Base-by-base conservation (phyloP, 2,888 invertebrate genomes). In the Polyommatus iphigenia region DNA sequence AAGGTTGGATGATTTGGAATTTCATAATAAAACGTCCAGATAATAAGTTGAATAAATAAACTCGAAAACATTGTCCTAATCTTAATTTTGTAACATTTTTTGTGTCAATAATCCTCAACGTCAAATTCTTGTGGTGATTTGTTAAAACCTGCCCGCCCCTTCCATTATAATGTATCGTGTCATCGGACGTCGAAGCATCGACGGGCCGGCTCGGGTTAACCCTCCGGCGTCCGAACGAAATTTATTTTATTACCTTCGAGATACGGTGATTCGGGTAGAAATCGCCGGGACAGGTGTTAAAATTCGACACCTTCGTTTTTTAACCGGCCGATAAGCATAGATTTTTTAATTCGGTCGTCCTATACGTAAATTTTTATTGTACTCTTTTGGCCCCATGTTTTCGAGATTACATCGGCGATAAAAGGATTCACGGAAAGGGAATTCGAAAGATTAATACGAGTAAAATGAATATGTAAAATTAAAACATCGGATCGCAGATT, bases 121-220 rank as follows among this genome's bases (percentile, higher is more conserved):
- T 93, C 93, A 92, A 89, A 90, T 92, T 89, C 90, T 90, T 92
- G 91, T 91, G 92, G 91, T 92, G 92, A 92, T 92, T 93, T 92
- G 92, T 93, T 91, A 89, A 90, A 91, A 90, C 90, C 90, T 90
- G 92, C 91, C 90, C 86, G 88, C 87, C 88, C 83, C 88, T 88
- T 87, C 93, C 93, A 91, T 93, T 93, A 91, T 93, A 93, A 93
- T 91, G 92, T 91, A 90, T 92, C 91, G 92, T 93, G 94, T 93
- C 93, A 93, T 91, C 92, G 92, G 88, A 92, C 93, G 93, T 90
- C 91, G 92, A 92, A 90, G 90, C 92, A 92, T 91, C 91, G 93
- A 91, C 88, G 85, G 86, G 83, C 84, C 83, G 85, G 86, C 86
- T 85, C 87, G 87, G 85, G 87, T 86, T 91, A 89, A 90, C 92